These are phyloP conservation scores for Selenia dentaria DNA, from an alignment of 2,888 invertebrate species.

Conservation along the genomic window DNA sequence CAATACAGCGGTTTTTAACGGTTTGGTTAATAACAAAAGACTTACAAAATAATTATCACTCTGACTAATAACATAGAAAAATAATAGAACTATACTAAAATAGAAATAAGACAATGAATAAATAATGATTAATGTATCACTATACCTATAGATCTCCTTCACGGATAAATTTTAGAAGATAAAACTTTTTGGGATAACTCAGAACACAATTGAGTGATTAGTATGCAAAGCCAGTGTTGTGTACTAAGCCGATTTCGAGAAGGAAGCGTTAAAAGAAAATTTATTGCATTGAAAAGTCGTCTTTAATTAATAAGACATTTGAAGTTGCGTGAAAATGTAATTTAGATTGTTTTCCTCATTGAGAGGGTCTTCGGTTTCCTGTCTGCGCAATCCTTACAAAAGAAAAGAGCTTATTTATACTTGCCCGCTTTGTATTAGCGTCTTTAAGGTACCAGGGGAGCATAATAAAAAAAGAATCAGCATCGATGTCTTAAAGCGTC, in stretches of 20 bases:
- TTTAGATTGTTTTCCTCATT: constrained; percentile 81
- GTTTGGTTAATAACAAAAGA: too few relatives aligned
- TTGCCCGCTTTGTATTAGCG: constrained; percentile 83
- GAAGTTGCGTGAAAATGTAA: constrained; percentile 85
- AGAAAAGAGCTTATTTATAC: constrained; percentile 77
- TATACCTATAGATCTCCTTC: constrained; percentile 23
- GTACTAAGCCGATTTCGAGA: constrained; percentile 76
- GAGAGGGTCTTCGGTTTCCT: constrained; percentile 73
- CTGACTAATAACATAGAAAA: too few relatives aligned
- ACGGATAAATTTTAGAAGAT: constrained; percentile 38
- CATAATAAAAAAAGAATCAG: constrained; percentile 84
- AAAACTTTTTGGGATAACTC: constrained; percentile 45
- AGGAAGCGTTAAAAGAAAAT: constrained; percentile 81
- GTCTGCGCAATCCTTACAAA: constrained; percentile 69
- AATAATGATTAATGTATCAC: constrained; percentile 7
- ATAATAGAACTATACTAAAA: too few relatives aligned
- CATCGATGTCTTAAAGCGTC: constrained; percentile 83
- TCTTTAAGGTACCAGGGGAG: constrained; percentile 81
- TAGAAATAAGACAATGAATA: constrained; percentile 13
- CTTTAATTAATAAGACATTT: constrained; percentile 84
- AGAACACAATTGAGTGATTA: constrained; percentile 69
- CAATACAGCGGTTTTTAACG: too few relatives aligned
- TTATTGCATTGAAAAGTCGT: constrained; percentile 84
- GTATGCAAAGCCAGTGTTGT: constrained; percentile 71
- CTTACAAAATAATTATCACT: too few relatives aligned